Conservation (phyloP, 2,888 invertebrate genomes). For the Antheraea yamamai region DNA sequence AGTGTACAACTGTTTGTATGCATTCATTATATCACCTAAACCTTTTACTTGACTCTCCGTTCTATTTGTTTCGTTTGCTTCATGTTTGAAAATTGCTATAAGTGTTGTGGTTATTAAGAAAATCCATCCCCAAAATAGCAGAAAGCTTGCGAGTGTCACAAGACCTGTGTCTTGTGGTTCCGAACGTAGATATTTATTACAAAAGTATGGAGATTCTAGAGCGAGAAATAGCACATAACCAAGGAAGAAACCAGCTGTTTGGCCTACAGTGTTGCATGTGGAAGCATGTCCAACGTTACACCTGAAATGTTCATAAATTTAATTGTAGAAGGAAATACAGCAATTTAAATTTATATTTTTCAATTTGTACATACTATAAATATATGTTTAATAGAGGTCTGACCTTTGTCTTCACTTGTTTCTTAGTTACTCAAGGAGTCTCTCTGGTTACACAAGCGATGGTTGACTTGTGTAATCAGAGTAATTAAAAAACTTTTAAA, state of each 20-base stretch:
- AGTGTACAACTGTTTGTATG: slow-evolving; percentile 91
- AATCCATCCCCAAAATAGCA: slow-evolving; percentile 96
- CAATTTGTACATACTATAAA: too few species aligned
- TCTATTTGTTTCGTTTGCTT: slow-evolving; percentile 78
- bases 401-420: background rate
- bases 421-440: too few species aligned
- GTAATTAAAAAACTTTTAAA: too few species aligned
- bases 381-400: background rate
- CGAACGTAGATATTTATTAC: slow-evolving; percentile 93
- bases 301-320: slow-evolving; percentile 70
- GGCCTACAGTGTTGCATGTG: slow-evolving; percentile 99
- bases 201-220: slow-evolving; percentile 97
- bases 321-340: background rate
- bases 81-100: slow-evolving; percentile 93
- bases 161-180: slow-evolving; percentile 87
- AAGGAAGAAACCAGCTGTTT: slow-evolving; percentile 98
- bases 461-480: too few species aligned
- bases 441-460: too few species aligned
- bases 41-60: slow-evolving; percentile 61
- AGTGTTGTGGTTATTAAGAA: slow-evolving; percentile 95
- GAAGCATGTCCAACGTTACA: slow-evolving; percentile 98
- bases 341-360: background rate
- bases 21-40: slow-evolving; percentile 79
- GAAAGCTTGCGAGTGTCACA: slow-evolving; percentile 89
- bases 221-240: slow-evolving; percentile 98